A percentile compares a stretch with the other conserved stretches of the same genome.
These are phyloP conservation scores for Euwallacea similis DNA, from an alignment of 1,140 invertebrate genomes.

Conservation along the genomic window DNA sequence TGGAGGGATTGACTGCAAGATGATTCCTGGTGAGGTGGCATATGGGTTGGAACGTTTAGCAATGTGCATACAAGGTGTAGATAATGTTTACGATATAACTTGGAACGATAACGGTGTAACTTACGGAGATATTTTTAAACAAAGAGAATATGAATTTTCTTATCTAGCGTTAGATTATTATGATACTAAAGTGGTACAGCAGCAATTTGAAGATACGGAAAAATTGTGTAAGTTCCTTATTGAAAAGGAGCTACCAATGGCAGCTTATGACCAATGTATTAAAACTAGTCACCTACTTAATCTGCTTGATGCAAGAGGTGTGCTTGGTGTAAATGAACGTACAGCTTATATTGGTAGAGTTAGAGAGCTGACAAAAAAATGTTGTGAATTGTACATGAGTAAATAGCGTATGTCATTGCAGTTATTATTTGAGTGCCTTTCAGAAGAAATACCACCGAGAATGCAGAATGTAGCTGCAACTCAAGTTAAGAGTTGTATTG, in stretches of 20 bases:
- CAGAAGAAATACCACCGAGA: neutral
- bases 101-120: neutral
- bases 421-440: too few species aligned
- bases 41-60: neutral
- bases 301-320: neutral
- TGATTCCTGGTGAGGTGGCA: neutral
- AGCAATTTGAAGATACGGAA: neutral
- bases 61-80: neutral
- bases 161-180: neutral
- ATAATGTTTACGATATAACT: neutral
- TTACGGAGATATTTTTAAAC: neutral
- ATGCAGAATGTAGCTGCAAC: neutral
- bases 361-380: neutral
- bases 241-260: neutral
- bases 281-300: neutral
- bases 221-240: neutral
- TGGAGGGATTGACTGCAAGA: neutral
- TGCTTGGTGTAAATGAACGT: neutral
- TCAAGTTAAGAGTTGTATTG: too few species aligned
- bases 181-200: neutral
- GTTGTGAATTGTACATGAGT: neutral
- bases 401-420: neutral
- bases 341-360: neutral
- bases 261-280: neutral
- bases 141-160: neutral